A percentile compares a stretch with the other conserved stretches of the same genome.
phyloP scores from a whole-genome alignment of 2,113 vertebrate species.

The Xenopus laevis region DNA sequence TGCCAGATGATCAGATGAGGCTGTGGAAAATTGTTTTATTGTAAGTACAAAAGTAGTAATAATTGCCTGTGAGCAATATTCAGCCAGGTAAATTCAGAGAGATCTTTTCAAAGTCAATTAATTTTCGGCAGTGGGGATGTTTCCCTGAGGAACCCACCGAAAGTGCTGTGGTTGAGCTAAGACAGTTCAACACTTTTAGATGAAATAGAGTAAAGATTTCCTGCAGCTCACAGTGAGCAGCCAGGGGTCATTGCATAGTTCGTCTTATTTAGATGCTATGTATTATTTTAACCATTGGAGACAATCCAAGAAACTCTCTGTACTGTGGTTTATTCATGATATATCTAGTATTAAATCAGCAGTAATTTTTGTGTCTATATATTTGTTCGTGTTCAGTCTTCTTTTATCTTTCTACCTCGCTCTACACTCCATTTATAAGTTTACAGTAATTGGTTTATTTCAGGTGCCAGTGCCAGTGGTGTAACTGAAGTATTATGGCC shows the following conservation, averaged over 20 bases:
- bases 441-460: too few relatives aligned
- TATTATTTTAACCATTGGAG: slow-evolving; percentile 37
- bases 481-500: too few relatives aligned
- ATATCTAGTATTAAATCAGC: slow-evolving; percentile 34
- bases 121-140: slow-evolving; percentile 40
- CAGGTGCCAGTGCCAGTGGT: too few relatives aligned
- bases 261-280: slow-evolving; percentile 41
- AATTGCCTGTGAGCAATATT: slow-evolving; percentile 42
- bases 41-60: slow-evolving; percentile 45
- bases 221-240: slow-evolving; percentile 37
- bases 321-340: slow-evolving; percentile 22
- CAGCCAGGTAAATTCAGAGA: slow-evolving; percentile 43
- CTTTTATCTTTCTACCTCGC: too few relatives aligned
- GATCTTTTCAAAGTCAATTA: slow-evolving; percentile 45
- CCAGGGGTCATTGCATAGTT: slow-evolving; percentile 41
- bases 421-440: too few relatives aligned
- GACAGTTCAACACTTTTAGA: slow-evolving; percentile 42
- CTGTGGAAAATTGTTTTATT: slow-evolving; percentile 46
- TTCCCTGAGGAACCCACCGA: slow-evolving; percentile 36
- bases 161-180: slow-evolving; percentile 40
- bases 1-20: slow-evolving; percentile 35
- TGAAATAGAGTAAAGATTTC: slow-evolving; percentile 45
- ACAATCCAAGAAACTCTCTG: slow-evolving; percentile 32
- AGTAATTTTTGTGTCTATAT: neutral
- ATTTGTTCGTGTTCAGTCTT: too few relatives aligned